Evolutionary conservation across 2,113 vertebrate species (phyloP).

Genomic region (Nerophis ophidion): DNA sequence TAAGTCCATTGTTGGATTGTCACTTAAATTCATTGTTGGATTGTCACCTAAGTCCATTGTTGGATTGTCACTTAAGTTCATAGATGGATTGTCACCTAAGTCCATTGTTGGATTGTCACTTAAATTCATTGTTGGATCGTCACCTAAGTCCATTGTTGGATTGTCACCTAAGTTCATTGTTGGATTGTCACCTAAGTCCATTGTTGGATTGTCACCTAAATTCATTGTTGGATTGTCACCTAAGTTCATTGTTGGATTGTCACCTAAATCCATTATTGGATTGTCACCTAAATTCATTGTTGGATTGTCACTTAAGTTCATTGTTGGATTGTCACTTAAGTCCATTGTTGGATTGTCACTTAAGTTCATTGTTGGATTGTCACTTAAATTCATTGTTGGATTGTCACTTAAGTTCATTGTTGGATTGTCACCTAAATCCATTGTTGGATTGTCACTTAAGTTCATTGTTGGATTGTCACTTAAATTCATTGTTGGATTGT

Average conservation of each 20-base stretch:
- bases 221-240: too few species aligned
- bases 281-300: slow-evolving; percentile 29
- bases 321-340: too few species aligned
- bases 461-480: too few species aligned
- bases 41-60: too few species aligned
- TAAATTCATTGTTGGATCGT: too few species aligned
- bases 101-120: slow-evolving; percentile 21
- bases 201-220: too few species aligned
- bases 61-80: slow-evolving; percentile 29
- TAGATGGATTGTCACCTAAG: slow-evolving; percentile 27
- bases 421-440: slow-evolving; percentile 29
- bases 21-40: too few species aligned
- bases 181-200: slow-evolving; percentile 29
- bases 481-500: too few species aligned
- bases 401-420: slow-evolving; percentile 30
- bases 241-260: too few species aligned
- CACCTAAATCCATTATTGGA: neutral
- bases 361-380: too few species aligned
- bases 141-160: neutral
- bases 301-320: slow-evolving; percentile 30
- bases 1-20: slow-evolving; percentile 24
- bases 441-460: too few species aligned
- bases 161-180: slow-evolving; percentile 29
- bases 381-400: neutral
- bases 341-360: too few species aligned